Evolutionary conservation across 1,140 invertebrate genomes (phyloP).

Genomic region (Pentalonia nigronervosa): DNA sequence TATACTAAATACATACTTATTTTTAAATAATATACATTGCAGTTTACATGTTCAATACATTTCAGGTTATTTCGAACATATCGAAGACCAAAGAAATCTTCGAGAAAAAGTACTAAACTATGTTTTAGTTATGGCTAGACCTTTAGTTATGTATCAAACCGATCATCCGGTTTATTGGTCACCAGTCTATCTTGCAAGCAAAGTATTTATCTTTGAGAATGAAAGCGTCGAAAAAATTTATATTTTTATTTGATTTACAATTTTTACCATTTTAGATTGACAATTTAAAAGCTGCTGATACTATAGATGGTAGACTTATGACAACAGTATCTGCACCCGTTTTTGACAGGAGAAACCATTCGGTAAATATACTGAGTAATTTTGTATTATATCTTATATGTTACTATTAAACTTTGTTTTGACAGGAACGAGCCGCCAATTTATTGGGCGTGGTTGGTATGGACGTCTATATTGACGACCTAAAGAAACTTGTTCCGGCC

Average conservation of each 20-base stretch:
- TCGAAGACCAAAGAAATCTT: slow-evolving; percentile 83
- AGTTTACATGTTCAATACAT: slow-evolving; percentile 40
- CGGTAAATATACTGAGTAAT: slow-evolving; percentile 70
- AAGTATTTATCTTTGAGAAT: slow-evolving; percentile 68
- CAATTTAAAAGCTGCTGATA: slow-evolving; percentile 66
- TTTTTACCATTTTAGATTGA: slow-evolving; percentile 67
- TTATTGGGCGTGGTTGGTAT: slow-evolving; percentile 92
- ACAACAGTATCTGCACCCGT: slow-evolving; percentile 91
- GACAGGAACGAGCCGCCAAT: slow-evolving; percentile 81
- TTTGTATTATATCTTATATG: slow-evolving; percentile 10
- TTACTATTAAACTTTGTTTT: slow-evolving; percentile 58
- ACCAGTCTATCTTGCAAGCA: slow-evolving; percentile 85
- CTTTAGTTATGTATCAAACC: slow-evolving; percentile 89
- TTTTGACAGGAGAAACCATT: slow-evolving; percentile 88
- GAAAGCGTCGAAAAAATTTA: neutral
- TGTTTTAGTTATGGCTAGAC: slow-evolving; percentile 87
- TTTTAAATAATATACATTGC: neutral
- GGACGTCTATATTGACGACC: slow-evolving; percentile 90
- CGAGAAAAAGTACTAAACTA: slow-evolving; percentile 89
- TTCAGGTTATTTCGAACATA: slow-evolving; percentile 85
- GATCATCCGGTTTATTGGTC: slow-evolving; percentile 91
- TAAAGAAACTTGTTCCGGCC: slow-evolving; percentile 88
- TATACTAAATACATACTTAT: neutral
- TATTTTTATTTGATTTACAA: neutral
- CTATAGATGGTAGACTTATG: slow-evolving; percentile 80